These are phyloP conservation scores for Seriola dumerili DNA, from an alignment of 2,113 vertebrate species.

Conservation along the genomic window DNA sequence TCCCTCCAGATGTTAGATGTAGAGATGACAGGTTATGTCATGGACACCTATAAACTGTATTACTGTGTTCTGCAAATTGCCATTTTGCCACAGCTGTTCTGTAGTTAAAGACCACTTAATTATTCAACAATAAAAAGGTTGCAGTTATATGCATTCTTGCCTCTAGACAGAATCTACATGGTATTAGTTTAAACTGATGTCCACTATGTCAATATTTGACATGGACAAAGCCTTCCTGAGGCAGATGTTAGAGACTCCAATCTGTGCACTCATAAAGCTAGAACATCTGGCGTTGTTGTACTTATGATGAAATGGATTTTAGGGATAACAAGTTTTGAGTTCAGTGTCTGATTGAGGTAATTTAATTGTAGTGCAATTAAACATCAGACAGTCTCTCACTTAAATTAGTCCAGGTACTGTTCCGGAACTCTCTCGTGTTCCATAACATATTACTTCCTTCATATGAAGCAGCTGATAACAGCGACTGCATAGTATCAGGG, in stretches of 20 bases:
- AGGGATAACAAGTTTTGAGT: neutral
- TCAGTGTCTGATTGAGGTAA: neutral
- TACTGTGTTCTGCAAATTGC: neutral
- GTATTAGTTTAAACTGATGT: neutral
- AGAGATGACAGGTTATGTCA: neutral
- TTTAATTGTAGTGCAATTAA: neutral
- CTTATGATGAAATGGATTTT: neutral
- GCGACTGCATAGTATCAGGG: neutral
- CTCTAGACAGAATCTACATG: neutral
- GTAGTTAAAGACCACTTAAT: neutral
- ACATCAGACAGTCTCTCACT: neutral
- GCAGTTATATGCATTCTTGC: neutral
- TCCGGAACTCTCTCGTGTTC: neutral
- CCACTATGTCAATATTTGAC: conserved; percentile 29
- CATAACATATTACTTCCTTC: neutral
- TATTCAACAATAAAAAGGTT: neutral
- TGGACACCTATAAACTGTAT: neutral
- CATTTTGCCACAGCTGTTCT: neutral
- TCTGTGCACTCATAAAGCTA: conserved; percentile 1
- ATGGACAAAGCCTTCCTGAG: neutral
- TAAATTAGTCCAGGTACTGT: neutral
- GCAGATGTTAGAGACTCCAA: neutral
- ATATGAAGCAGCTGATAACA: conserved; percentile 1
- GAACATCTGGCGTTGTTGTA: neutral
- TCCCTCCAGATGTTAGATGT: conserved; percentile 20